phyloP scores from a whole-genome alignment of 2,113 vertebrate species.

The Lagenorhynchus albirostris region DNA sequence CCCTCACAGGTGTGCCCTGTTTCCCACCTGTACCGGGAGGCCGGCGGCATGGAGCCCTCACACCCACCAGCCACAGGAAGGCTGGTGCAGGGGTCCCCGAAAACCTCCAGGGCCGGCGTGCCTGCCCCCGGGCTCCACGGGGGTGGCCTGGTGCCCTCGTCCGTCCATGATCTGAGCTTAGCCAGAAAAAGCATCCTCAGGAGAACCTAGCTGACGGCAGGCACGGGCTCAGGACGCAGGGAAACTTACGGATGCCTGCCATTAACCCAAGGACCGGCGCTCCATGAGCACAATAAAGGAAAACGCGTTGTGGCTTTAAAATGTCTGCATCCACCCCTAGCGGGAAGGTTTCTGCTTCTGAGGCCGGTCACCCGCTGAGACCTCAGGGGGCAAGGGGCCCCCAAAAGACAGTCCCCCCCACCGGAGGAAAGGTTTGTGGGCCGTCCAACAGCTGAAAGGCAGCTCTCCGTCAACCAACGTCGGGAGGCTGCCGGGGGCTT shows the following conservation, averaged over 20 bases:
- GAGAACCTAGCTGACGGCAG: not conserved
- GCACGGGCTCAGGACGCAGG: not conserved
- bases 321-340: rapidly evolving
- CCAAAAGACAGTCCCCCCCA: not conserved
- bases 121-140: rapidly evolving
- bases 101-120: rapidly evolving
- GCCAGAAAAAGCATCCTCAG: not conserved
- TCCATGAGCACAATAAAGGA: not conserved
- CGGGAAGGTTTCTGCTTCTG: not conserved
- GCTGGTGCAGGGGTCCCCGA: rapidly evolving
- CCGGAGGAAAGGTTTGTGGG: rapidly evolving
- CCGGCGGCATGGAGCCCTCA: rapidly evolving
- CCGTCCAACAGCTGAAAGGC: not conserved
- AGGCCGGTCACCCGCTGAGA: not conserved
- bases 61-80: not conserved
- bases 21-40: not conserved
- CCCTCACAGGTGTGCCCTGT: not conserved
- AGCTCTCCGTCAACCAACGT: rapidly evolving
- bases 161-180: not conserved
- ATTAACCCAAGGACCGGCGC: not conserved
- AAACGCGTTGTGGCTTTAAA: not conserved
- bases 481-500: rapidly evolving
- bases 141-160: not conserved
- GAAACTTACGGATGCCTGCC: not conserved
- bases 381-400: not conserved